These are phyloP conservation scores for Tenualosa ilisha DNA, from an alignment of 2,797 vertebrate species.

Conservation along the genomic window DNA sequence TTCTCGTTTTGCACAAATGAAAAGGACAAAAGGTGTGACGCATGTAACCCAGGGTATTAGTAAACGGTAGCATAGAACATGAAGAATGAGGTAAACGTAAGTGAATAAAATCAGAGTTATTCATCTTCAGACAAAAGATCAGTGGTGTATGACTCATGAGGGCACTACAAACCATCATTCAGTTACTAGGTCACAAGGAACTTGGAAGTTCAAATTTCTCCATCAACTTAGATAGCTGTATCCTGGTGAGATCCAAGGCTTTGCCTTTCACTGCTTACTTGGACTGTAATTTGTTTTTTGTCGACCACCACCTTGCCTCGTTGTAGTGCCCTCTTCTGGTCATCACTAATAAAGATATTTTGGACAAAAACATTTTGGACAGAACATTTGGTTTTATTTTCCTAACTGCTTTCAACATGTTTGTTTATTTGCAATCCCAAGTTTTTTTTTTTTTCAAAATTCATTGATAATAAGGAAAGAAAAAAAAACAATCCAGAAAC, in stretches of 20 bases:
- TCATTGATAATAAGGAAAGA: slow-evolving; percentile 24
- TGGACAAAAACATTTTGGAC: neutral
- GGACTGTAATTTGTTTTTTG: no score
- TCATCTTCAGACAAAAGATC: neutral
- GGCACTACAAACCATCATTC: no score
- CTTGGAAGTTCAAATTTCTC: no score
- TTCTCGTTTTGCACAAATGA: neutral
- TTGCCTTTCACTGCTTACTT: no score
- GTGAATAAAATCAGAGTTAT: neutral
- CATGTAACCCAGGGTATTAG: neutral
- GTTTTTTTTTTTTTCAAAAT: slow-evolving; percentile 28
- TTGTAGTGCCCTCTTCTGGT: neutral
- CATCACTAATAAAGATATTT: neutral
- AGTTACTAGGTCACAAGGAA: no score
- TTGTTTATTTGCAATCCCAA: slow-evolving; percentile 25
- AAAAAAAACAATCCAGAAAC: slow-evolving; percentile 22
- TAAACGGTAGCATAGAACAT: neutral
- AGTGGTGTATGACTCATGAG: neutral
- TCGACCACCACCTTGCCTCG: no score
- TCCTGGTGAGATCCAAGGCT: no score
- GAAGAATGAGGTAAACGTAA: neutral
- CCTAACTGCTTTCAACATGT: neutral
- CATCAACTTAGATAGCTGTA: no score
- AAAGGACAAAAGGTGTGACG: neutral
- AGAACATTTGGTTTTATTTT: slow-evolving; percentile 25